These are phyloP conservation scores for Plutella xylostella DNA, from an alignment of 2,888 invertebrate genomes.

Conservation along the genomic window DNA sequence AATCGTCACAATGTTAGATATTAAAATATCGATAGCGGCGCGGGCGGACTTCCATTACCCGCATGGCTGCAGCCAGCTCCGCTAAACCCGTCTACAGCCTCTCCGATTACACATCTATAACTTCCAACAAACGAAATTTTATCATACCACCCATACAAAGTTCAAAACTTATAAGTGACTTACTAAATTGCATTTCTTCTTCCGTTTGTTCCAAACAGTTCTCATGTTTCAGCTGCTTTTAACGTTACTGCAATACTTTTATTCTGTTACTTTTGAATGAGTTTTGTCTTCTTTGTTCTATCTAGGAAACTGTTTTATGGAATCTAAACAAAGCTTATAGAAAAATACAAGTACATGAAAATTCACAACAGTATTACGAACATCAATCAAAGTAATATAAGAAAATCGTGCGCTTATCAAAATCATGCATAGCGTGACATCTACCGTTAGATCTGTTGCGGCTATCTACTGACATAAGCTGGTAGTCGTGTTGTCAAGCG, in stretches of 20 bases:
- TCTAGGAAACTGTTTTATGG: conserved; percentile 44
- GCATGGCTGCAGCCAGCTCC: conserved; percentile 51
- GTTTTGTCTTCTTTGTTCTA: too few species aligned
- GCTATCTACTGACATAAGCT: conserved; percentile 46
- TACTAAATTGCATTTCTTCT: too few species aligned
- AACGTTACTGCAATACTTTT: too few species aligned
- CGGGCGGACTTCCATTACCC: conserved; percentile 56
- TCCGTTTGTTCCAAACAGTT: too few species aligned
- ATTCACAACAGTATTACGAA: conserved; percentile 2
- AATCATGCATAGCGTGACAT: conserved; percentile 67
- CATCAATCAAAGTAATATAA: conserved; percentile 36
- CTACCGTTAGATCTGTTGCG: conserved; percentile 46
- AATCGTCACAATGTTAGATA: conserved; percentile 16
- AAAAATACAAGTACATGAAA: not conserved
- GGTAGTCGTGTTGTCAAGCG: conserved; percentile 36
- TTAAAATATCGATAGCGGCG: conserved; percentile 15
- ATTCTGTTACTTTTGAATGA: too few species aligned
- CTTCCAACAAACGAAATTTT: conserved; percentile 29
- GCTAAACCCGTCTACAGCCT: conserved; percentile 40
- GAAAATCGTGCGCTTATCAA: conserved; percentile 59
- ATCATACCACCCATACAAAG: too few species aligned
- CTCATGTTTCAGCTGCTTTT: too few species aligned
- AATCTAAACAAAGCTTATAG: conserved; percentile 26
- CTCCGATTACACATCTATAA: conserved; percentile 35
- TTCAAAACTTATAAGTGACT: too few species aligned